phyloP scores from a whole-genome alignment of 2,113 vertebrate genomes.

The Leuciscus idus region DNA sequence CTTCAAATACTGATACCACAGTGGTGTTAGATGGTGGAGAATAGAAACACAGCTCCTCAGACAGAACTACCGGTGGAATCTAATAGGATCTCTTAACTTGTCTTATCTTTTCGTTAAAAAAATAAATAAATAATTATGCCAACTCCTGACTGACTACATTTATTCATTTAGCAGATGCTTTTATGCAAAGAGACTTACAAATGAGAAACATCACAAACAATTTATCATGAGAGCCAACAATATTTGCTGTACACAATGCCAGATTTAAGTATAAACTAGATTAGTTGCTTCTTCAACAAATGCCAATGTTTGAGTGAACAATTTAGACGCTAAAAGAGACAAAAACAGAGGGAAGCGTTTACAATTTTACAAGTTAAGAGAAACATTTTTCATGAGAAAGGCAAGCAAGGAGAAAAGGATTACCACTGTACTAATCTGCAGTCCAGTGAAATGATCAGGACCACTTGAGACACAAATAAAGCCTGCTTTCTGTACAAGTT shows the following conservation, averaged over 20 bases:
- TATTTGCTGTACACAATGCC: not conserved
- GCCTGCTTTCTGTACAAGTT: slow-evolving; percentile 55
- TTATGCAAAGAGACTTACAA: not conserved
- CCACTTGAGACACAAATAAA: slow-evolving; percentile 72
- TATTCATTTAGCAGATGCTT: slow-evolving; percentile 20
- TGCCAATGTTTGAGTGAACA: not conserved
- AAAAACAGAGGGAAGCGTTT: not conserved
- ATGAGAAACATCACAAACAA: slow-evolving; percentile 13
- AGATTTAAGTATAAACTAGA: slow-evolving; percentile 11
- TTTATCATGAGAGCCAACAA: not conserved
- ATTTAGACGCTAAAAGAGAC: not conserved
- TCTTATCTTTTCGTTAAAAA: not conserved
- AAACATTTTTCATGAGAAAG: slow-evolving; percentile 3
- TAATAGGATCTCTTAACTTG: not conserved
- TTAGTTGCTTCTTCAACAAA: slow-evolving; percentile 6
- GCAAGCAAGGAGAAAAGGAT: slow-evolving; percentile 41
- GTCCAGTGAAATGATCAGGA: slow-evolving; percentile 35
- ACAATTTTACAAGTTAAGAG: not conserved
- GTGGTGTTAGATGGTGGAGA: not conserved
- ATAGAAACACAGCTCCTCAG: not conserved
- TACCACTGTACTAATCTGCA: slow-evolving; percentile 44
- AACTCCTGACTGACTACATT: not conserved
- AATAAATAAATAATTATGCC: not conserved
- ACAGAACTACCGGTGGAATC: not conserved
- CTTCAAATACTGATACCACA: not conserved